Percentiles rank a stretch among this genome's conserved stretches.
phyloP scores from a whole-genome alignment of 2,113 vertebrate species.

The Equus przewalskii region DNA sequence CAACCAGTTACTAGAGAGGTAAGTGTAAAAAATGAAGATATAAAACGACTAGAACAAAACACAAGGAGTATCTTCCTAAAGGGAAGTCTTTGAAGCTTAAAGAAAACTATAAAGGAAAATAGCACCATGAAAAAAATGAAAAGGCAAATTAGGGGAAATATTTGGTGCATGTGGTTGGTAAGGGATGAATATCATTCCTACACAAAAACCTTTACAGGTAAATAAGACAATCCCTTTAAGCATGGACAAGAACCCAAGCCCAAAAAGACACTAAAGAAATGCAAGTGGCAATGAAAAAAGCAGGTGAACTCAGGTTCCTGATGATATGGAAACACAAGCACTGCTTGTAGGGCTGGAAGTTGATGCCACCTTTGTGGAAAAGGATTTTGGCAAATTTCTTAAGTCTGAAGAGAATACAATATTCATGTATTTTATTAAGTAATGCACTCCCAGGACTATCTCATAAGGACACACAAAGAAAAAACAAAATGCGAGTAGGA shows the following conservation, averaged over 20 bases:
- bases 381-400: not conserved
- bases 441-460: not conserved
- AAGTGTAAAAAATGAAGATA: not conserved
- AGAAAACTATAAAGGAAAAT: not conserved
- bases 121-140: not conserved
- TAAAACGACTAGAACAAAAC: not conserved
- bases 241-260: not conserved
- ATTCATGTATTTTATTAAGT: not conserved
- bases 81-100: not conserved
- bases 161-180: not conserved
- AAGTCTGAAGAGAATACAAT: not conserved
- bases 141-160: not conserved
- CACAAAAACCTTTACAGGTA: not conserved
- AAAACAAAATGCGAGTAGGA: not conserved
- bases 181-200: not conserved
- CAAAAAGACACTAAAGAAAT: not conserved
- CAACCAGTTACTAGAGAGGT: not conserved
- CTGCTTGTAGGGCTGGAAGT: not conserved
- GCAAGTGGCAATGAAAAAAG: not conserved
- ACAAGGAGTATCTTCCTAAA: not conserved
- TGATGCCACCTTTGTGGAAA: not conserved
- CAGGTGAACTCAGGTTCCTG: not conserved
- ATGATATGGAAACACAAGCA: not conserved
- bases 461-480: constrained; percentile 20
- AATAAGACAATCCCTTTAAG: not conserved